Percentiles rank a stretch among this genome's conserved stretches.
Conservation (phyloP, 2,113 vertebrate species). For the Sclerurus mexicanus region DNA sequence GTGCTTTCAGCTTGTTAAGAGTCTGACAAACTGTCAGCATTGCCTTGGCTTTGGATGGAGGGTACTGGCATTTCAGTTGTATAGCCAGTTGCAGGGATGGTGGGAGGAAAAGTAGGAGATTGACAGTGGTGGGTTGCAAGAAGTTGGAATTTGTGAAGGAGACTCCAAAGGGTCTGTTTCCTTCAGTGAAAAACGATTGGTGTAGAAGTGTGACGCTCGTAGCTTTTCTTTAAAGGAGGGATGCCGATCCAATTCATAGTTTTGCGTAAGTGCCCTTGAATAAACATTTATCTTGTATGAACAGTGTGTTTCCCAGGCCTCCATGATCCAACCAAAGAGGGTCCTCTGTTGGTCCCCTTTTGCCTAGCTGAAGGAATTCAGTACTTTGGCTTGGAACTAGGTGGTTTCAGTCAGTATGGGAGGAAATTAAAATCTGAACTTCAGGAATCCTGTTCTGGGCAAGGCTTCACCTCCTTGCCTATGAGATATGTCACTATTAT, state of each 20-base stretch:
- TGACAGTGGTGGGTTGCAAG: background rate
- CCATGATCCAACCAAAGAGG: background rate
- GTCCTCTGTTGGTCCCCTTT: background rate
- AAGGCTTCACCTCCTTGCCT: background rate
- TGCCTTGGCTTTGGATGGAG: background rate
- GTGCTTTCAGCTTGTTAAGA: background rate
- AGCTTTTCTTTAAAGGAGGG: background rate
- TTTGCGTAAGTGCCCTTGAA: background rate
- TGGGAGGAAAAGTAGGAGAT: background rate
- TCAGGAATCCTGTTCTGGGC: accelerated
- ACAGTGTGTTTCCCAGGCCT: background rate
- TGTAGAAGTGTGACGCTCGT: background rate
- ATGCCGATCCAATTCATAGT: background rate
- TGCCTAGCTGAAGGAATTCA: background rate
- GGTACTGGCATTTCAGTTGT: background rate
- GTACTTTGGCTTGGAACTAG: background rate
- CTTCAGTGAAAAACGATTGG: background rate
- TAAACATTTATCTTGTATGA: background rate
- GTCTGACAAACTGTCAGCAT: background rate
- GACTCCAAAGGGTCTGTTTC: background rate
- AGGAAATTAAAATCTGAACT: background rate
- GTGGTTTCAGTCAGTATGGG: background rate
- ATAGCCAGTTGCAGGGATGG: background rate
- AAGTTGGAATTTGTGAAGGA: background rate
- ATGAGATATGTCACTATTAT: background rate